Conservation (phyloP, 2,113 vertebrate species). For the Passer domesticus region DNA sequence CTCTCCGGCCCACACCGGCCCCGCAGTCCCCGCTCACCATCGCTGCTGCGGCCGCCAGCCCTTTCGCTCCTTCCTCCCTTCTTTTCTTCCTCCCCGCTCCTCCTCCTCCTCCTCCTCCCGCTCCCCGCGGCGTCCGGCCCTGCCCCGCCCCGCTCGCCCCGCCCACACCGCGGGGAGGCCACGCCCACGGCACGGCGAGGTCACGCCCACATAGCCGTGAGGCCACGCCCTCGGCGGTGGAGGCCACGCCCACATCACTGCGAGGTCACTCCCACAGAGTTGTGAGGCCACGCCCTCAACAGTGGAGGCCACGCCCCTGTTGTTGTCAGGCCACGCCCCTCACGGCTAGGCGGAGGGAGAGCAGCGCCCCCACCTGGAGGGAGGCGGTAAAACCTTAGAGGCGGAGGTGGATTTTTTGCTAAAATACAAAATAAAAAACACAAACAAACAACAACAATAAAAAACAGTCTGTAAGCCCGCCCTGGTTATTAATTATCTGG, state of each 20-base stretch:
- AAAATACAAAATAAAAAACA: not conserved
- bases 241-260: not conserved
- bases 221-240: not conserved
- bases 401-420: accelerated
- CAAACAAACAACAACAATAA: not conserved
- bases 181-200: not conserved
- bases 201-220: not conserved
- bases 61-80: not conserved
- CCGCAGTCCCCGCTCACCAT: not conserved
- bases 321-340: not conserved
- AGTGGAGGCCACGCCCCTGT: accelerated
- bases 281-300: too few species aligned
- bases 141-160: not conserved
- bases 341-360: too few species aligned
- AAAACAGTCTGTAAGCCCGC: accelerated
- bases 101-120: not conserved
- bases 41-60: not conserved
- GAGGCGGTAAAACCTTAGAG: not conserved
- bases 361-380: not conserved
- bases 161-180: accelerated
- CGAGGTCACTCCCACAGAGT: too few species aligned
- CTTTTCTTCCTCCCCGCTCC: not conserved
- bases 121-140: not conserved
- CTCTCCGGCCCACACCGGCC: not conserved
- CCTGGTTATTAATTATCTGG: not conserved